A percentile compares a stretch with the other conserved stretches of the same genome.
Evolutionary conservation across 2,113 vertebrate genomes (phyloP).

Genomic region (Pterophyllum scalare): DNA sequence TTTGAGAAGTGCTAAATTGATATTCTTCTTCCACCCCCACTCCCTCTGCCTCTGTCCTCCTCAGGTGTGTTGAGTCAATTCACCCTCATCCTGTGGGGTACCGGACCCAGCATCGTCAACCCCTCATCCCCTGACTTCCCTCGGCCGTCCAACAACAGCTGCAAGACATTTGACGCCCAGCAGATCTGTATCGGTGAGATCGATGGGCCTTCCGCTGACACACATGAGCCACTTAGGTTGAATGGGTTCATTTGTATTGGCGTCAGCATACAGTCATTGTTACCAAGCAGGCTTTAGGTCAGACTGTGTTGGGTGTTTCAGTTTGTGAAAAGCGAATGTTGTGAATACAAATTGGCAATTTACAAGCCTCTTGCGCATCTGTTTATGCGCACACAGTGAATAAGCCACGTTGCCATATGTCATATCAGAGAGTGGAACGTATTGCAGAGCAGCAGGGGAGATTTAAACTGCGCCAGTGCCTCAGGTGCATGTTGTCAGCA

Average conservation of each 20-base stretch:
- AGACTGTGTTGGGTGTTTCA: slow-evolving; percentile 12
- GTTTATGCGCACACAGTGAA: slow-evolving; percentile 33
- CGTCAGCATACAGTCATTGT: neutral
- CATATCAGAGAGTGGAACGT: slow-evolving; percentile 20
- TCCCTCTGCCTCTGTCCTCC: neutral
- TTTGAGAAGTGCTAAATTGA: slow-evolving; percentile 33
- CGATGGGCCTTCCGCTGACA: neutral
- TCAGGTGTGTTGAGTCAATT: slow-evolving; percentile 93
- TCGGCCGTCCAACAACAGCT: slow-evolving; percentile 91
- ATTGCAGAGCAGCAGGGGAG: slow-evolving; percentile 47
- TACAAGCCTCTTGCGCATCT: slow-evolving; percentile 26
- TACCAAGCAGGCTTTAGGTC: slow-evolving; percentile 32
- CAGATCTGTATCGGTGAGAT: slow-evolving; percentile 97
- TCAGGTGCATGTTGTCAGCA: slow-evolving; percentile 37
- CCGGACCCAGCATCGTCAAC: slow-evolving; percentile 77
- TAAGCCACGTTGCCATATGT: slow-evolving; percentile 56
- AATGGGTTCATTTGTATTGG: slow-evolving; percentile 27
- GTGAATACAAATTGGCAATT: slow-evolving; percentile 46
- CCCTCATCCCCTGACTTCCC: slow-evolving; percentile 83
- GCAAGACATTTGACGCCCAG: slow-evolving; percentile 91
- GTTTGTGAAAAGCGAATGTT: slow-evolving; percentile 29
- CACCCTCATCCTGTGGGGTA: slow-evolving; percentile 91
- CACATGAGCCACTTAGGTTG: neutral
- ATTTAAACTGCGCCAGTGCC: slow-evolving; percentile 22
- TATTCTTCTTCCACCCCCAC: slow-evolving; percentile 23